Conservation (phyloP, 2,797 vertebrate genomes). For the Urosaurus nigricauda region DNA sequence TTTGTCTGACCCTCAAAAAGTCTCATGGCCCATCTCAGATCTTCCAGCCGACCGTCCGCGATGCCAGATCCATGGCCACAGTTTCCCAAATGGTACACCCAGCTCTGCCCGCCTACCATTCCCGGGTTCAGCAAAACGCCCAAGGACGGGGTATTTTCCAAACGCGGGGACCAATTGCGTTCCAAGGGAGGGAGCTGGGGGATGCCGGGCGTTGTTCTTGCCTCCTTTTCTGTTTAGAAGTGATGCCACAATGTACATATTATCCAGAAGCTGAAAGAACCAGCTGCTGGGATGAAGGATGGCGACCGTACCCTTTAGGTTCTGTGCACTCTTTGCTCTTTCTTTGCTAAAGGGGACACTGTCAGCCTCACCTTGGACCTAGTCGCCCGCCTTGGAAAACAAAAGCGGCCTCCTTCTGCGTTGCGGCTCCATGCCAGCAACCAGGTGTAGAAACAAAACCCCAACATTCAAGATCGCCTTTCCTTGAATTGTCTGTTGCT, state of each 20-base stretch:
- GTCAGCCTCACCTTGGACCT: conserved; percentile 18
- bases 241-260: neutral
- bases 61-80: neutral
- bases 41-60: neutral
- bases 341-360: conserved; percentile 29
- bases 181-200: conserved; percentile 26
- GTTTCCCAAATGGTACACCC: neutral
- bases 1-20: neutral
- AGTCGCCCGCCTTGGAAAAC: neutral
- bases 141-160: neutral
- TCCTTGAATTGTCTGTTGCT: no score
- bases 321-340: conserved; percentile 10
- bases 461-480: neutral
- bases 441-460: neutral
- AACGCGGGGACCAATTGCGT: conserved; percentile 14
- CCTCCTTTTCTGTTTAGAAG: neutral
- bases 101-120: neutral
- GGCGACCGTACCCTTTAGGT: neutral
- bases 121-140: neutral
- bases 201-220: no score
- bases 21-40: neutral
- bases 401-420: accelerated
- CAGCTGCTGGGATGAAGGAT: neutral
- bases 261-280: neutral
- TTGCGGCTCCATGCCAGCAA: neutral